Evolutionary conservation across 2,797 vertebrate species (phyloP).

Genomic region (Myotis daubentonii): DNA sequence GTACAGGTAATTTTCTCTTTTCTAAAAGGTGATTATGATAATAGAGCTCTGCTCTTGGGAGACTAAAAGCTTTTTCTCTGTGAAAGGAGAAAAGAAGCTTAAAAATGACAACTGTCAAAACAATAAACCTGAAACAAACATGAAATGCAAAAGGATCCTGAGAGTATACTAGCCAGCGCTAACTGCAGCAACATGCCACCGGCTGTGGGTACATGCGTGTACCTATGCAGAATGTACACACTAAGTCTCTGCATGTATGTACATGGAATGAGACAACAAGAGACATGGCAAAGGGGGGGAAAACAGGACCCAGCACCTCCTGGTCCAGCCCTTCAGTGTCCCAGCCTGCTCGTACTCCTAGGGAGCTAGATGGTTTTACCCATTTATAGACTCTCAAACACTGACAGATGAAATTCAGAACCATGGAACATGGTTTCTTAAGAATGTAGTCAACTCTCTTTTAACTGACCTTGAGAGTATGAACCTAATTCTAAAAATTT

Average conservation of each 20-base stretch:
- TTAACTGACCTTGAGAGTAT: background rate
- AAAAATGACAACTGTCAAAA: constrained; percentile 68
- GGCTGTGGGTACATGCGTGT: rapidly evolving
- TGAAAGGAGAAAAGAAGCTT: constrained; percentile 51
- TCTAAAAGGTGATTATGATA: constrained; percentile 71
- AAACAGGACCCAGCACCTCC: background rate
- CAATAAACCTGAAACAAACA: constrained; percentile 64
- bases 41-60: constrained; percentile 58
- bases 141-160: background rate
- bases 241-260: background rate
- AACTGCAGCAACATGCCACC: rapidly evolving
- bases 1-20: constrained; percentile 71
- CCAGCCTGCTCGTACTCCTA: background rate
- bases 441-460: background rate
- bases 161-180: background rate
- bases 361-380: constrained; percentile 14
- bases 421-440: background rate
- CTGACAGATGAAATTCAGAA: constrained; percentile 28
- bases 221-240: rapidly evolving
- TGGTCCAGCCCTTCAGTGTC: constrained; percentile 39
- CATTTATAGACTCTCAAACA: constrained; percentile 48
- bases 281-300: background rate
- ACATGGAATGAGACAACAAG: background rate
- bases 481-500: background rate
- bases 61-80: constrained; percentile 50